A percentile compares a stretch with the other conserved stretches of the same genome.
These are phyloP conservation scores for Thamnophis sirtalis DNA, from an alignment of 2,113 vertebrate species.

Conservation along the genomic window DNA sequence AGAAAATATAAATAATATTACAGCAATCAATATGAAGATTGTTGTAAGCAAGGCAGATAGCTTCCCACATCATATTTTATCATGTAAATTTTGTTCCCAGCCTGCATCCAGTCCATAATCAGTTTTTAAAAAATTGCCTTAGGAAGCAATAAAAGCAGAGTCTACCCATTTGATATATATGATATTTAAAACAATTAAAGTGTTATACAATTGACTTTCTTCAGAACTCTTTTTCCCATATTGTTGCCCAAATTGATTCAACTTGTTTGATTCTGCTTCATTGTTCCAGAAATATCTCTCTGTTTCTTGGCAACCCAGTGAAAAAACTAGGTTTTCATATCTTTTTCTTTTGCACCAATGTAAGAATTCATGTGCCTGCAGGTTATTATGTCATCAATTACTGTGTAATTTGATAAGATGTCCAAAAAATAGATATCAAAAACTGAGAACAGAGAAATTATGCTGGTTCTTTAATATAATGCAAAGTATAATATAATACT, in stretches of 20 bases:
- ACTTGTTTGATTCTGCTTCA: background rate
- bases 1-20: conserved; percentile 14
- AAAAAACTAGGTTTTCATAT: background rate
- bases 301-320: conserved; percentile 2
- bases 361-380: background rate
- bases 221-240: background rate
- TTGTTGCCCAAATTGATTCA: background rate
- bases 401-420: background rate
- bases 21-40: conserved; percentile 22
- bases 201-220: background rate
- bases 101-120: background rate
- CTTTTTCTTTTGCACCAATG: background rate
- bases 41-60: background rate
- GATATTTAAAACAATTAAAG: background rate
- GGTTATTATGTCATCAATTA: background rate
- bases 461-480: background rate
- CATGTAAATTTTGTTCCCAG: conserved; percentile 14
- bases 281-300: conserved; percentile 12
- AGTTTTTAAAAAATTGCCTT: background rate
- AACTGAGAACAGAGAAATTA: background rate
- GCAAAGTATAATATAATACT: background rate
- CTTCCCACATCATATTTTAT: conserved; percentile 22
- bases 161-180: background rate
- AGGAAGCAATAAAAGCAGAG: background rate
- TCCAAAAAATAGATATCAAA: background rate